These are phyloP conservation scores for Cossypha caffra DNA, from an alignment of 2,797 vertebrate species.

Conservation along the genomic window DNA sequence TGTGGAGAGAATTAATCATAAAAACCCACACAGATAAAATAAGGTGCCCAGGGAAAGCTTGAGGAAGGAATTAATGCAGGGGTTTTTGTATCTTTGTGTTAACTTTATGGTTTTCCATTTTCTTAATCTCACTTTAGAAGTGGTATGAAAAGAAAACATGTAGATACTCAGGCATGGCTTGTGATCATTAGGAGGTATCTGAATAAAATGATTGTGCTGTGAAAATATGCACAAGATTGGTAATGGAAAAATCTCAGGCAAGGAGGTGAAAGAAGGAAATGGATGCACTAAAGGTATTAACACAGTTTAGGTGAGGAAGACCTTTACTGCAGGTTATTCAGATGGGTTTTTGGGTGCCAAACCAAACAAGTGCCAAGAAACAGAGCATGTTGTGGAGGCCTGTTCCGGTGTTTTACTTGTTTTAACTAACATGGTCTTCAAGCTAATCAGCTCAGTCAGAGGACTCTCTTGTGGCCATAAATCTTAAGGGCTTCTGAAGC, in stretches of 20 bases:
- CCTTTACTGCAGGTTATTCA: not conserved
- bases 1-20: not conserved
- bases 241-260: not conserved
- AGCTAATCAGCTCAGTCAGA: not conserved
- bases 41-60: not conserved
- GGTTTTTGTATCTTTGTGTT: not conserved
- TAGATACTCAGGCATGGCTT: not conserved
- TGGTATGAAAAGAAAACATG: not conserved
- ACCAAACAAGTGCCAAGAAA: not conserved
- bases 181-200: not conserved
- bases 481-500: not conserved
- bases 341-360: not conserved
- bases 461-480: not conserved
- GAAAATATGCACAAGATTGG: not conserved
- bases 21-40: not conserved
- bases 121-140: not conserved
- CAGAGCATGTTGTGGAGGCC: not conserved
- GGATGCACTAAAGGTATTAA: not conserved
- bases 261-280: not conserved
- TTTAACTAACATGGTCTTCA: not conserved
- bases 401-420: not conserved
- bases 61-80: not conserved
- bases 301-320: not conserved
- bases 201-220: not conserved
- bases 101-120: not conserved